phyloP scores from a whole-genome alignment of 2,888 invertebrate species.

The Eulithis prunata region DNA sequence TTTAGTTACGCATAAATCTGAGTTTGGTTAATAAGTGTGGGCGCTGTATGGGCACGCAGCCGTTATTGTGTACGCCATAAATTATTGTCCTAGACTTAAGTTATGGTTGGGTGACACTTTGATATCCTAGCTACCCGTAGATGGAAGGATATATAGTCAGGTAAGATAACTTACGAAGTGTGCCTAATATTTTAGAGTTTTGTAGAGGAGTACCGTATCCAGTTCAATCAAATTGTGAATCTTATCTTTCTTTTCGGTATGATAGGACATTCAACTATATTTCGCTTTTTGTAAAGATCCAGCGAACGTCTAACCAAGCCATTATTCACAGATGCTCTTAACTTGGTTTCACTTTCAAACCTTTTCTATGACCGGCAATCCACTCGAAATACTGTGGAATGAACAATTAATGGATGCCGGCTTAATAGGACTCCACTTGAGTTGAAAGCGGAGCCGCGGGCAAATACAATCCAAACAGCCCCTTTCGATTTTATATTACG shows the following conservation, averaged over 20 bases:
- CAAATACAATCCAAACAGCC: slow-evolving; percentile 56
- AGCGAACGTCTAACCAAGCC: too few relatives aligned
- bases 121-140: slow-evolving; percentile 15
- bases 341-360: slow-evolving; percentile 47
- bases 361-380: slow-evolving; percentile 45
- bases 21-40: slow-evolving; percentile 80
- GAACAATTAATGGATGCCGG: slow-evolving; percentile 60
- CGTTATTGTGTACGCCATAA: slow-evolving; percentile 63
- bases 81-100: slow-evolving; percentile 54
- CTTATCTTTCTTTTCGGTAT: too few relatives aligned
- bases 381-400: slow-evolving; percentile 59
- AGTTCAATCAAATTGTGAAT: too few relatives aligned
- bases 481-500: slow-evolving; percentile 41
- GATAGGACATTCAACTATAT: too few relatives aligned
- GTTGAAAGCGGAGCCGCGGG: slow-evolving; percentile 57
- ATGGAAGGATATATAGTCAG: slow-evolving; percentile 4
- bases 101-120: slow-evolving; percentile 31
- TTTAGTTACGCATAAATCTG: slow-evolving; percentile 75
- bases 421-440: slow-evolving; percentile 65
- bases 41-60: slow-evolving; percentile 71
- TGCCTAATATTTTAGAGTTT: too few relatives aligned
- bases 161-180: not conserved
- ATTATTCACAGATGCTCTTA: slow-evolving; percentile 28
- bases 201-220: too few relatives aligned
- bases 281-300: too few relatives aligned